phyloP scores from a whole-genome alignment of 2,888 invertebrate genomes.

The Pristionchus exspectatus region DNA sequence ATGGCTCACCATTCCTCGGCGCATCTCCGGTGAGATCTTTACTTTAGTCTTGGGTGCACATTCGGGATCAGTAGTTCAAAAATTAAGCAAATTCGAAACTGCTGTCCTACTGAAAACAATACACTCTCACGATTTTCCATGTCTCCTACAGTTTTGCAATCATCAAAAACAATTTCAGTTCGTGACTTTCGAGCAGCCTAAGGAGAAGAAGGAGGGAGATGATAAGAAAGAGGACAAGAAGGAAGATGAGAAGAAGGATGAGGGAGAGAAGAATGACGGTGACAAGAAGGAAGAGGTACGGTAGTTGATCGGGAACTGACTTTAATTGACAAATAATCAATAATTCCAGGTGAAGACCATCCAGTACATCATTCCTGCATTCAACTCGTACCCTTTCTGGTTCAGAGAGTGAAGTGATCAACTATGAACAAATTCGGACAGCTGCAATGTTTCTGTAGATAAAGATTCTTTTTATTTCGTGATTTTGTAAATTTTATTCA shows the following conservation, averaged over 20 bases:
- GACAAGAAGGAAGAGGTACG: slow-evolving; percentile 45
- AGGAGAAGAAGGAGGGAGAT: slow-evolving; percentile 31
- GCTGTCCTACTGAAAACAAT: background rate
- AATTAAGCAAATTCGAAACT: background rate
- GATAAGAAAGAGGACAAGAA: slow-evolving; percentile 47
- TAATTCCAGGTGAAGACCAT: slow-evolving; percentile 28
- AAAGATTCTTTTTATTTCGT: too few relatives aligned
- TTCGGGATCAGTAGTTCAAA: background rate
- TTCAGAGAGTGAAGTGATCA: background rate
- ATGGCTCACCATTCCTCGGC: slow-evolving; percentile 6
- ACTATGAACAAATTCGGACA: too few relatives aligned
- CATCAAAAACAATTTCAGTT: background rate
- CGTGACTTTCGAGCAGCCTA: slow-evolving; percentile 37
- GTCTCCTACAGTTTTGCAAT: background rate
- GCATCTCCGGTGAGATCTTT: background rate
- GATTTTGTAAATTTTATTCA: too few relatives aligned
- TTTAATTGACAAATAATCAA: background rate
- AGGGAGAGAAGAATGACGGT: slow-evolving; percentile 8
- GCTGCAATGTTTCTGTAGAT: too few relatives aligned
- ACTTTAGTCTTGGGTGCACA: too few relatives aligned
- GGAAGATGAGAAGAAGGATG: slow-evolving; percentile 17
- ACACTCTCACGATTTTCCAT: background rate
- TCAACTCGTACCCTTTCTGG: slow-evolving; percentile 36
- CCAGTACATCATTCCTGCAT: slow-evolving; percentile 37
- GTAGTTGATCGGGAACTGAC: background rate